Base-by-base conservation (phyloP, 2,888 invertebrate genomes). In the Drosophila meridionalis region DNA sequence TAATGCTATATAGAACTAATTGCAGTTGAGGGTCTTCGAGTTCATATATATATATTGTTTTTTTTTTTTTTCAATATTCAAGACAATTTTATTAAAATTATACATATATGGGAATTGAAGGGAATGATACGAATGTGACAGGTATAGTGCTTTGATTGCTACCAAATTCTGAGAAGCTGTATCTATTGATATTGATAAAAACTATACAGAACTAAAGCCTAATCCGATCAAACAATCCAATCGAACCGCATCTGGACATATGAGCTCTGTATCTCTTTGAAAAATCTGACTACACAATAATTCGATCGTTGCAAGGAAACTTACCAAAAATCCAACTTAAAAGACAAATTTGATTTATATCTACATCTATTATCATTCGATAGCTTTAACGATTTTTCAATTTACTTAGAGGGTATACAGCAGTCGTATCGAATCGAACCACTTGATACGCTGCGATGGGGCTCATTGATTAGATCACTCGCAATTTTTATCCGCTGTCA, bases 401-500 rank as follows among this genome's bases (percentile, higher is more conserved):
- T 7, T 8, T 11, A 3, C 2, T 14, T 47, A 12, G 38, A 53
- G 61, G 52, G 45, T 59, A 59, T 43, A 0, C 4, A 11, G 2
- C 20, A 20, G n/a, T 50, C 50, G 20, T 20, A 4, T 1, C 11
- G 36, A 38, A 14, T 4, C 14, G 61, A 30, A 53, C n/a, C 50
- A 32, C 9, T 3, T 47, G 34, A 56, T 58, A 28, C 36, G 12
- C n/a, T 26, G 32, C 42, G 4, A 55, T 40, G 26, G 47, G 32
- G 56, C 53, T 69, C 69, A 64, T 73, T 79, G 73, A 80, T 80
- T 69, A 67, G 69, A 32, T 30, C 58, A 69, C 62, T 72, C 28
- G 77, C 82, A 74, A 84, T 83, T 71, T 78, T 72, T 84, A 82
- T 78, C 79, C 78, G 55, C 69, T 82, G 82, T 83, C 82, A 77